Base-by-base conservation (phyloP, 2,888 invertebrate genomes). In the Exocentrus adspersus region DNA sequence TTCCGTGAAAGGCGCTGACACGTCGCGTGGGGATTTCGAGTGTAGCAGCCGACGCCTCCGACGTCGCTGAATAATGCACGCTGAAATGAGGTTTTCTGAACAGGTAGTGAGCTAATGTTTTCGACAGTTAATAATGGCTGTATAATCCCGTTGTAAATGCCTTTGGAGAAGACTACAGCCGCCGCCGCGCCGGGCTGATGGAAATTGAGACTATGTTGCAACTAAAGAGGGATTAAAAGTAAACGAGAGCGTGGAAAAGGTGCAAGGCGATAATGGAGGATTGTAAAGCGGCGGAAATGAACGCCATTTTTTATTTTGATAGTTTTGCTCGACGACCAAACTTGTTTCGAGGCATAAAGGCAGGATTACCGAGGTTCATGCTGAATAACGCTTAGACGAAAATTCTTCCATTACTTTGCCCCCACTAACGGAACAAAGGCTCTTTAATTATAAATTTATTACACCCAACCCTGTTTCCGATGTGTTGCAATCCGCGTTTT, bases 1-100 rank as follows among this genome's bases (percentile, higher is more conserved):
- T 43, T 54, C 43, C 43, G n/a, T 43, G 43, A 54, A 28, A 28
- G 30, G 21, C 54, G 16, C 28, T 54, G 43, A 19, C 54, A 43
- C 21, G 42, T 54, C 42, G 42, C 43, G 43, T 54, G 24, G 54
- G 28, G 41, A 43, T 54, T 28, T 51, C 51, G 19, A 17, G 10
- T 9, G 3, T 9, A 9, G 37, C 37, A 37, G 12, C 37, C 37
- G 14, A n/a, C 37, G 37, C n/a, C 12, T 12, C 12, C 24, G 24
- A n/a, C n/a, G n/a, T n/a, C n/a, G 24, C 37, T 37, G 37, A 37
- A 37, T 37, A 37, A 37, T 37, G 37, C 37, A 37, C 10, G 37
- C 37, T 12, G 37, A 37, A 37, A 37, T 37, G 37, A 12, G 37
- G 37, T 37, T 12, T 37, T 12, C 37, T 14, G n/a, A 37, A 37